Evolutionary conservation across 2,888 invertebrate species (phyloP).

Genomic region (Desoria tigrina): DNA sequence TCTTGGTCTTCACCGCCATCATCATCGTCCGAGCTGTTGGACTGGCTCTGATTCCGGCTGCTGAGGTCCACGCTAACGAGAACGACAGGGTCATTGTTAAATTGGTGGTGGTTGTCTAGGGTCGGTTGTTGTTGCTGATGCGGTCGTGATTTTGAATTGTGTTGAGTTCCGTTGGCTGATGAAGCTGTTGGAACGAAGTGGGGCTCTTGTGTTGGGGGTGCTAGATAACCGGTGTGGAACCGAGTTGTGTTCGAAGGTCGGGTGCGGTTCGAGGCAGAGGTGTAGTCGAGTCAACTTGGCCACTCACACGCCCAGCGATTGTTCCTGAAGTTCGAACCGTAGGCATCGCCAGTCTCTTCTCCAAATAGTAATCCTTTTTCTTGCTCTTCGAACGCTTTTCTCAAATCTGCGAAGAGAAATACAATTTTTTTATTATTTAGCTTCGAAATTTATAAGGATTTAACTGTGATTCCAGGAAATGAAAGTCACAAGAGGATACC

Average conservation of each 20-base stretch:
- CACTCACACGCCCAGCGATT: conserved; percentile 91
- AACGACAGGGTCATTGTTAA: conserved; percentile 26
- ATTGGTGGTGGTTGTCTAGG: conserved; percentile 11
- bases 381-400: conserved; percentile 51
- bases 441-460: background rate
- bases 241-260: conserved; percentile 39
- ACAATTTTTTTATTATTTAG: background rate
- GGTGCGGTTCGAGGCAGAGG: conserved; percentile 31
- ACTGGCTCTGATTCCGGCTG: conserved; percentile 27
- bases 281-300: conserved; percentile 89
- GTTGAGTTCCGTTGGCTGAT: background rate
- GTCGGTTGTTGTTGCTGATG: conserved; percentile 7
- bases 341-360: conserved; percentile 49
- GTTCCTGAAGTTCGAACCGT: conserved; percentile 43
- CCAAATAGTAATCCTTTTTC: conserved; percentile 52
- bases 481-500: too few relatives aligned
- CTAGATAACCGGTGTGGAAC: conserved; percentile 51
- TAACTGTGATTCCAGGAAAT: too few relatives aligned
- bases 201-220: conserved; percentile 40
- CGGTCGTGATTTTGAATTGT: background rate
- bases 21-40: conserved; percentile 32
- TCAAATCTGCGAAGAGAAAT: conserved; percentile 46
- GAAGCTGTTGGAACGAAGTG: conserved; percentile 19
- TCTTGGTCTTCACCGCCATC: conserved; percentile 41
- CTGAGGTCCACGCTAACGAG: conserved; percentile 29